phyloP scores from a whole-genome alignment of 2,113 vertebrate genomes.

The Lophura nycthemera region DNA sequence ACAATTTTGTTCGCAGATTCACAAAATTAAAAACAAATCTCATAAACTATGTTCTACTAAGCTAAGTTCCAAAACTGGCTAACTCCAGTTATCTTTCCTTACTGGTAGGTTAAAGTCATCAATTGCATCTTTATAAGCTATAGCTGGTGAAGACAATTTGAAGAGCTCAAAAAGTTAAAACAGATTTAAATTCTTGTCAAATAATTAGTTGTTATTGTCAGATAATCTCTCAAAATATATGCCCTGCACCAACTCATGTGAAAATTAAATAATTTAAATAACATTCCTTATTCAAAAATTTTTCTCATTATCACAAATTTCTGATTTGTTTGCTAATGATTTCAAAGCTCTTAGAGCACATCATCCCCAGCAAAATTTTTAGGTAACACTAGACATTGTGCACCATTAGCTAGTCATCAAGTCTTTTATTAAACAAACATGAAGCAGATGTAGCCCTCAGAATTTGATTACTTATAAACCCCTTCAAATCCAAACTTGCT shows the following conservation, averaged over 20 bases:
- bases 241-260: not conserved
- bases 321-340: not conserved
- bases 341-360: not conserved
- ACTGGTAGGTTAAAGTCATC: conserved; percentile 41
- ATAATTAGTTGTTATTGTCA: not conserved
- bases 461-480: conserved; percentile 56
- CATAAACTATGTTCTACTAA: not conserved
- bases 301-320: not conserved
- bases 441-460: conserved; percentile 37
- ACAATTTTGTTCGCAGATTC: not conserved
- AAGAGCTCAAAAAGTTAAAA: conserved; percentile 41
- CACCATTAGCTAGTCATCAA: conserved; percentile 26
- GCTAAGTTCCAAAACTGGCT: not conserved
- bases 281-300: not conserved
- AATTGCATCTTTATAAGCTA: not conserved
- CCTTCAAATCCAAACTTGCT: conserved; percentile 54
- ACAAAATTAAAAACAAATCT: not conserved
- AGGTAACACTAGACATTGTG: not conserved
- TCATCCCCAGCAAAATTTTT: not conserved
- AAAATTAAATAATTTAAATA: conserved; percentile 18
- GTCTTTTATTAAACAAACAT: conserved; percentile 66
- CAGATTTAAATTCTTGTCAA: not conserved
- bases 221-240: not conserved
- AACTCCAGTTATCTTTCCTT: not conserved
- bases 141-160: not conserved